Conservation (phyloP, 2,113 vertebrate genomes). For the Puffinus mauretanicus region DNA sequence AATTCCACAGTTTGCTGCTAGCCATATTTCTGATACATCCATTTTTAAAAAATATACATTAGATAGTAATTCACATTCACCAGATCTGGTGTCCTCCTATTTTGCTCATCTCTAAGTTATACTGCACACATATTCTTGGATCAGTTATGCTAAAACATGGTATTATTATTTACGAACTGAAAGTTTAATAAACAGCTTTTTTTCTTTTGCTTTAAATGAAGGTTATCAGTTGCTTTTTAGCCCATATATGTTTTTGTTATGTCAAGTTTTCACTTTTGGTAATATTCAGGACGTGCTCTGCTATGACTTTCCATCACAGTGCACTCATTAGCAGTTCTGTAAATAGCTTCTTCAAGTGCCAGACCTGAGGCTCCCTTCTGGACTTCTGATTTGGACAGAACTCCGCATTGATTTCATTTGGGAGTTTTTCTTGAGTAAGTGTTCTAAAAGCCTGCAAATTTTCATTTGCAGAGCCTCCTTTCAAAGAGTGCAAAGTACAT, state of each 20-base stretch:
- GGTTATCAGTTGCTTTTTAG: not conserved
- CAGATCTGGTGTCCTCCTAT: not conserved
- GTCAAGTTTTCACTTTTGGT: not conserved
- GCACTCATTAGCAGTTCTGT: not conserved
- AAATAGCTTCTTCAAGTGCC: not conserved
- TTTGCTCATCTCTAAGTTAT: not conserved
- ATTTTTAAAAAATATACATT: not conserved
- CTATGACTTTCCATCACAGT: not conserved
- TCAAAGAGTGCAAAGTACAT: not conserved
- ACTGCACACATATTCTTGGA: not conserved
- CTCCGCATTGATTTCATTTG: not conserved
- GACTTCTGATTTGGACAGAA: not conserved
- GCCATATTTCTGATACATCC: not conserved
- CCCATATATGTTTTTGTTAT: not conserved
- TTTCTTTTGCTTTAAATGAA: not conserved
- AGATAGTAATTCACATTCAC: not conserved
- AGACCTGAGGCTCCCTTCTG: not conserved
- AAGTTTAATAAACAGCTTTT: not conserved
- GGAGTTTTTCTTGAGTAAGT: not conserved
- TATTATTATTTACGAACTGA: not conserved
- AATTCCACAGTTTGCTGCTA: not conserved
- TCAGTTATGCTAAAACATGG: not conserved
- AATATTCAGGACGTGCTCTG: not conserved
- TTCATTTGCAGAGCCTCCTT: not conserved
- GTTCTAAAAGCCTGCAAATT: not conserved